phyloP scores from a whole-genome alignment of 2,888 invertebrate species.

The Cinara cedri region DNA sequence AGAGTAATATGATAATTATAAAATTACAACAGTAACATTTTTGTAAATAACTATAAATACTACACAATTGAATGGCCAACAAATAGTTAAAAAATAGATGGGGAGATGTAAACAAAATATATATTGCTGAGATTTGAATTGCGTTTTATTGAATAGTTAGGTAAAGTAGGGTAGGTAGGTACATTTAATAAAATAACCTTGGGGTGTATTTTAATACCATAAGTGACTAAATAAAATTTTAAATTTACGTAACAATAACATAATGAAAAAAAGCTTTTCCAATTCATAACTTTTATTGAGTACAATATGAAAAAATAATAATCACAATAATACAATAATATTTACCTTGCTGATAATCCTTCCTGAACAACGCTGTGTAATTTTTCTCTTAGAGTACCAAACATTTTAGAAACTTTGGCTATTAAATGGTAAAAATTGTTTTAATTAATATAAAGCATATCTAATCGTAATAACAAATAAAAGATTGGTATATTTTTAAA shows the following conservation, averaged over 20 bases:
- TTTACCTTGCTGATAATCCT: conserved; percentile 63
- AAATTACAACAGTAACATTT: no score
- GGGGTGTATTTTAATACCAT: not conserved
- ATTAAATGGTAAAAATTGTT: not conserved
- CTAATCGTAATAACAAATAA: not conserved
- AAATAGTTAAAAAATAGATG: not conserved
- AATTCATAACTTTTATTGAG: not conserved
- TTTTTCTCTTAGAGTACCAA: conserved; percentile 65
- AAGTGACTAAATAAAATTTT: not conserved
- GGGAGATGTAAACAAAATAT: not conserved
- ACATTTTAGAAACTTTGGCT: conserved; percentile 62
- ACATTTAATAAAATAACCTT: not conserved
- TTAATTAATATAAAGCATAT: not conserved
- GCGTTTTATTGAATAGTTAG: not conserved
- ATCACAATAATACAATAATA: not conserved
- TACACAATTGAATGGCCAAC: not conserved
- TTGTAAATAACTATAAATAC: not conserved
- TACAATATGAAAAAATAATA: not conserved
- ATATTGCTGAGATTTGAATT: not conserved
- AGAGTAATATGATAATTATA: no score
- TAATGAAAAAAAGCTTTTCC: not conserved
- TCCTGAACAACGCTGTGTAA: conserved; percentile 65
- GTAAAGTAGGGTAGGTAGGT: no score
- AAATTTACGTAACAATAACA: not conserved
- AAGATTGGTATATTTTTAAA: not conserved